phyloP scores from a whole-genome alignment of 2,797 vertebrate genomes.

The Sebastes melanostomus region DNA sequence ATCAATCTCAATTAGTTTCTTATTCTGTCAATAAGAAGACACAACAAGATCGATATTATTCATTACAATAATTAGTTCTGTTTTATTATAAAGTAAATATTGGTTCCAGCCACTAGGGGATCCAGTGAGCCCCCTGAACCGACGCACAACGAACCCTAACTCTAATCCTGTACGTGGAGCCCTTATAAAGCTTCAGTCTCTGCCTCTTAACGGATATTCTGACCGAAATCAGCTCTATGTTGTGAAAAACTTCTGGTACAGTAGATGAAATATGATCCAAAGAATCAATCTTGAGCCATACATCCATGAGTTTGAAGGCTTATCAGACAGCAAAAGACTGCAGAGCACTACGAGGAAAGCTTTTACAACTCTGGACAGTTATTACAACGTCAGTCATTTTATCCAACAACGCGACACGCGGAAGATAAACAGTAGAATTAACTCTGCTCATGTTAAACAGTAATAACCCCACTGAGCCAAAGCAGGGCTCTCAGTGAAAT shows the following conservation, averaged over 20 bases:
- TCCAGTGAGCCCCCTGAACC: too few species aligned
- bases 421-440: neutral
- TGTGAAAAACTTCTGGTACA: neutral
- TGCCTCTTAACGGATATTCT: neutral
- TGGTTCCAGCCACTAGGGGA: too few species aligned
- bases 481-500: neutral
- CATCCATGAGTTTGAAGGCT: neutral
- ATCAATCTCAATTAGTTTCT: too few species aligned
- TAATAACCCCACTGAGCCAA: neutral
- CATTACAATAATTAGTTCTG: too few species aligned
- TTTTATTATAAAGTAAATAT: too few species aligned
- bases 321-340: neutral
- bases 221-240: neutral
- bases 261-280: neutral
- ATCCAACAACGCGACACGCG: fast-evolving
- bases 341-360: neutral
- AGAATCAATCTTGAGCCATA: neutral
- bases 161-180: neutral
- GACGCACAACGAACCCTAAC: neutral
- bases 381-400: neutral
- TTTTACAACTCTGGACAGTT: neutral
- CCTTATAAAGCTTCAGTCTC: neutral
- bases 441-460: neutral
- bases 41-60: too few species aligned
- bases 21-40: too few species aligned